phyloP scores from a whole-genome alignment of 2,888 invertebrate genomes.

The Eupithecia inturbata region DNA sequence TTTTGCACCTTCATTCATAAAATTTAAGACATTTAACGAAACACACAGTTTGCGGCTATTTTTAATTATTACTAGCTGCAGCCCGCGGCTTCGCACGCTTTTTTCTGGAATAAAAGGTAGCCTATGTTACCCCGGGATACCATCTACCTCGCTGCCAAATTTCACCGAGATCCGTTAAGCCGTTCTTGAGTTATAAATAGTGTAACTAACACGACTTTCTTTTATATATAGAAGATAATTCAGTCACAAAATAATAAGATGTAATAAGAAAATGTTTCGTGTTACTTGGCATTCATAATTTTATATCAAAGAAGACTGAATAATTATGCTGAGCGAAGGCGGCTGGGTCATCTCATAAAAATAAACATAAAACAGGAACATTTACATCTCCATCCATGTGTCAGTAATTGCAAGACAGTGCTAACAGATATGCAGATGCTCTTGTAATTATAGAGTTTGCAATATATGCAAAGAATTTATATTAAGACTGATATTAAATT shows the following conservation, averaged over 20 bases:
- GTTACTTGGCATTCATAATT: conserved; percentile 18
- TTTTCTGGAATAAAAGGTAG: too few relatives aligned
- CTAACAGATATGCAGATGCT: conserved; percentile 77
- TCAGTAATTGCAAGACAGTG: conserved; percentile 65
- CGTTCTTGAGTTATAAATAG: too few relatives aligned
- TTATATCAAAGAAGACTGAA: conserved; percentile 30
- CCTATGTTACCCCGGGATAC: too few relatives aligned
- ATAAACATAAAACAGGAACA: conserved; percentile 54
- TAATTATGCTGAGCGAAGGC: conserved; percentile 34
- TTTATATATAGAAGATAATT: too few relatives aligned
- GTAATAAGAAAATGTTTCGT: not conserved
- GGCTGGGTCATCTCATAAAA: conserved; percentile 51
- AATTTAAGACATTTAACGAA: not conserved
- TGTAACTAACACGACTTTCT: too few relatives aligned
- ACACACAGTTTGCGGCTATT: too few relatives aligned
- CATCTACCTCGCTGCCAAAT: too few relatives aligned
- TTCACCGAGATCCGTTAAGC: too few relatives aligned
- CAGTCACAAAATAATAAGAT: not conserved
- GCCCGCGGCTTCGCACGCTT: too few relatives aligned
- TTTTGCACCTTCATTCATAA: not conserved
- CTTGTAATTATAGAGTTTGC: conserved; percentile 44
- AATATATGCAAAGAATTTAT: conserved; percentile 6
- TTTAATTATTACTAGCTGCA: too few relatives aligned
- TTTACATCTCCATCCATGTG: conserved; percentile 64
- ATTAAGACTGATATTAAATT: not conserved